Conservation (phyloP, 2,888 invertebrate genomes). For the Tribolium freemani region DNA sequence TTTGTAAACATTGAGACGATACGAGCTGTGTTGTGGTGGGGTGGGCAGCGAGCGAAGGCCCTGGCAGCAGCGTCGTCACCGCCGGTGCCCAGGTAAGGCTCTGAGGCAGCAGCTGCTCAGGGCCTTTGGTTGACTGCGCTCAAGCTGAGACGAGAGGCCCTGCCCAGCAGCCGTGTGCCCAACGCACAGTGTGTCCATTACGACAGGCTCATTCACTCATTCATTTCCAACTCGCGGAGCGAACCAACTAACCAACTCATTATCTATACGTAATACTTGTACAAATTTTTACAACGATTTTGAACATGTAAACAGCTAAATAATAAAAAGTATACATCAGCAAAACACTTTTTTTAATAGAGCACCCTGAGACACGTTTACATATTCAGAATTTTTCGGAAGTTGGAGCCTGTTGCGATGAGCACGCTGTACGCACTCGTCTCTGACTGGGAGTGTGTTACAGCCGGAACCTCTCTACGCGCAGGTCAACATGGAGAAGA, state of each 20-base stretch:
- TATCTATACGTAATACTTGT: slow-evolving; percentile 1
- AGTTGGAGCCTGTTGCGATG: slow-evolving; percentile 35
- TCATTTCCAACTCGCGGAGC: slow-evolving; percentile 7
- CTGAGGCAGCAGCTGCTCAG: slow-evolving; percentile 67
- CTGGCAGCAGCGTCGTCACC: slow-evolving; percentile 60
- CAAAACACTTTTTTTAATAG: slow-evolving; percentile 37
- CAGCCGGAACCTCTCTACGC: slow-evolving; percentile 75
- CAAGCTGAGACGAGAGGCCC: slow-evolving; percentile 66
- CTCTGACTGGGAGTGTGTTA: slow-evolving; percentile 53
- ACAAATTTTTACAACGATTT: slow-evolving; percentile 34
- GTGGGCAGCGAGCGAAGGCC: slow-evolving; percentile 64
- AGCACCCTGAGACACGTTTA: slow-evolving; percentile 25
- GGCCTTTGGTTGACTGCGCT: slow-evolving; percentile 68
- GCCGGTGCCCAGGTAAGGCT: slow-evolving; percentile 65
- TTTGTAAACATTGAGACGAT: slow-evolving; percentile 59
- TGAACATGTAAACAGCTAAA: slow-evolving; percentile 32
- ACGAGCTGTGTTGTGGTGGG: slow-evolving; percentile 61
- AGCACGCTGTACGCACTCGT: slow-evolving; percentile 30
- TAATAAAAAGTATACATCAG: slow-evolving; percentile 26
- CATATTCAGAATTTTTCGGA: slow-evolving; percentile 31
- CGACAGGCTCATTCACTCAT: slow-evolving; percentile 27
- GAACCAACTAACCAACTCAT: not conserved
- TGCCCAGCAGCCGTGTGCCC: slow-evolving; percentile 60
- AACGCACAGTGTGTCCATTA: slow-evolving; percentile 34
- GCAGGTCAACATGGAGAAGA: slow-evolving; percentile 77